Conservation (phyloP, 2,888 invertebrate genomes). For the Eutolmus rufibarbis region DNA sequence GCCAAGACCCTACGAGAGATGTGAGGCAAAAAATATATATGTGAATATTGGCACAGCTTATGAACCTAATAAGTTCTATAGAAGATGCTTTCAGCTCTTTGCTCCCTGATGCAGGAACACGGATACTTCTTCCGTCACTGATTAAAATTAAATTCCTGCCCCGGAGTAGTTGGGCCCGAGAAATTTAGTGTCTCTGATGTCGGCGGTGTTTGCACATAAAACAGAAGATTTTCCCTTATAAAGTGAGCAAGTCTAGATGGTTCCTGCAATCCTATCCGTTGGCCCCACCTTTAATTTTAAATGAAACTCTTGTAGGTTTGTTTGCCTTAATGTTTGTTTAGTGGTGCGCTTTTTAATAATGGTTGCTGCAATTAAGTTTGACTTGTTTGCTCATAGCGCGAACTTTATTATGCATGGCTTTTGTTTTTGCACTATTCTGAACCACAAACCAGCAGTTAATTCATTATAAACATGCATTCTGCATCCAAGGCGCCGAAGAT, state of each 20-base stretch:
- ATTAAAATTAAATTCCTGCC: slow-evolving; percentile 8
- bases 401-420: background rate
- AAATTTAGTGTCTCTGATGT: background rate
- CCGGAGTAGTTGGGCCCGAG: background rate
- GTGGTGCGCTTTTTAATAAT: background rate
- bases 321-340: background rate
- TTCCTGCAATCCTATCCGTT: background rate
- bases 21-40: background rate
- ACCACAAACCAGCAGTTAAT: background rate
- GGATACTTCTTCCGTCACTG: background rate
- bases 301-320: background rate
- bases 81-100: background rate
- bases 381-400: background rate
- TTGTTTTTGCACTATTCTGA: background rate
- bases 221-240: background rate
- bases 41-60: slow-evolving; percentile 4
- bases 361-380: background rate
- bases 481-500: too few species aligned
- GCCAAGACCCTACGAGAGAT: background rate
- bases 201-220: background rate
- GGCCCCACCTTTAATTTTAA: background rate
- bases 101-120: background rate
- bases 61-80: slow-evolving; percentile 1
- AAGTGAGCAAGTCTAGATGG: background rate
- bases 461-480: too few species aligned